Evolutionary conservation across 2,888 invertebrate genomes (phyloP), one percentile per base, ranked within the genome.

Genomic region (Drosophila paramelanica): DNA sequence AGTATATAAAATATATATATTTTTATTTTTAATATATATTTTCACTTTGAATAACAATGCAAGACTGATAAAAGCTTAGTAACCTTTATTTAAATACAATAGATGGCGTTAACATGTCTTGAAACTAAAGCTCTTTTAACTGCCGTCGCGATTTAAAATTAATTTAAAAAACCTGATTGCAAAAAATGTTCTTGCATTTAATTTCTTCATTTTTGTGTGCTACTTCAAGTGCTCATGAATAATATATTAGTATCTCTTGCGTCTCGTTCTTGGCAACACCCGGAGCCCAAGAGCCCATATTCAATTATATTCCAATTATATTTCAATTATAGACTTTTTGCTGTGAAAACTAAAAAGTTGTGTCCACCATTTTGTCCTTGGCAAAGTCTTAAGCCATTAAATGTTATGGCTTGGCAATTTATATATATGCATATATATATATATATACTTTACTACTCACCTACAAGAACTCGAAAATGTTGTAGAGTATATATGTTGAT

Each of bases 281-380:
- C 45, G 6, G 46, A 36, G 13, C 13, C 13, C 11, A 38, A 42
- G 17, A 49, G 45, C 43, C 73, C 33, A 64, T 72, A 82, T 76
- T 72, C 77, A 82, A 81, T 82, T 82, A 81, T 77, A 69, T 53
- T 69, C 36, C 71, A 82, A 81, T 81, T 84, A 83, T 74, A 66
- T 80, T 82, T 82, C 85, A 78, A 84, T 83, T 82, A 80, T 74
- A 74, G 73, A 71, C 51, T 58, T 76, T 73, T 69, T 56, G 56
- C 43, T 36, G 33, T 36, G 43, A 52, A 52, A 57, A 61, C 45
- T 69, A 36, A 25, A 67, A 77, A 79, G 47, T 27, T 66, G 50
- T 39, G 59, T 45, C 58, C 51, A 50, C 55, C 60, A 38, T 36
- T 56, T 46, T 59, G 81, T 69, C 82, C 84, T 82, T 82, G 82